A percentile compares a stretch with the other conserved stretches of the same genome.
These are phyloP conservation scores for Montipora capitata DNA, from an alignment of 92 coral and sea anemone species.

Conservation along the genomic window DNA sequence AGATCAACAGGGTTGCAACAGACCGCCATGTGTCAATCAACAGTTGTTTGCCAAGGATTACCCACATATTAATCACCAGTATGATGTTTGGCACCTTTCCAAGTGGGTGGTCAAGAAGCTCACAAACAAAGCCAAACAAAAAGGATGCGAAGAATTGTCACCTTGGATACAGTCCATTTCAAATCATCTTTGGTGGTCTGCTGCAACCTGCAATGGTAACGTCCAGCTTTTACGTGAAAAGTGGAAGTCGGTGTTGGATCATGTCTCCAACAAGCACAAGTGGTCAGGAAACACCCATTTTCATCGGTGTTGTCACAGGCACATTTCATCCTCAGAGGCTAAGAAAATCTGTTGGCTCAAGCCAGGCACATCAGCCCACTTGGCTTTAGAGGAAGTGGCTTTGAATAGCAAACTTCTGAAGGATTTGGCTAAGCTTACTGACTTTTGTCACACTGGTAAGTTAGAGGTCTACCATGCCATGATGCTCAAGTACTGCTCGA, in stretches of 20 bases:
- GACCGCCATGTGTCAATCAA: too few species aligned
- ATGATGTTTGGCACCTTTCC: too few species aligned
- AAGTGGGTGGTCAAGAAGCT: too few species aligned
- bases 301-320: constrained; percentile 63
- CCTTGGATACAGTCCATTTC: too few species aligned
- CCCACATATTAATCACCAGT: too few species aligned
- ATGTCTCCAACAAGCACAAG: constrained; percentile 47
- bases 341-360: constrained; percentile 66
- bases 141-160: too few species aligned
- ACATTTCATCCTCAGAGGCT: constrained; percentile 39
- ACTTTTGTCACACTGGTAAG: constrained; percentile 76
- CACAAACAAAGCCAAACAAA: too few species aligned
- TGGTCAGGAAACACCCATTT: constrained; percentile 48
- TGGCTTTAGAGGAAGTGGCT: constrained; percentile 74
- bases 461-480: constrained; percentile 72
- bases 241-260: constrained; percentile 69
- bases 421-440: constrained; percentile 70
- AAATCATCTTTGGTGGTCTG: background rate
- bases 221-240: constrained; percentile 62
- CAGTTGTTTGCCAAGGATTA: too few species aligned
- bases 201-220: constrained; percentile 74
- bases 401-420: constrained; percentile 54
- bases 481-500: constrained; percentile 78
- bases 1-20: too few species aligned
- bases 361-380: constrained; percentile 59